These are phyloP conservation scores for Garra rufa DNA, from an alignment of 2,113 vertebrate species.

Conservation along the genomic window DNA sequence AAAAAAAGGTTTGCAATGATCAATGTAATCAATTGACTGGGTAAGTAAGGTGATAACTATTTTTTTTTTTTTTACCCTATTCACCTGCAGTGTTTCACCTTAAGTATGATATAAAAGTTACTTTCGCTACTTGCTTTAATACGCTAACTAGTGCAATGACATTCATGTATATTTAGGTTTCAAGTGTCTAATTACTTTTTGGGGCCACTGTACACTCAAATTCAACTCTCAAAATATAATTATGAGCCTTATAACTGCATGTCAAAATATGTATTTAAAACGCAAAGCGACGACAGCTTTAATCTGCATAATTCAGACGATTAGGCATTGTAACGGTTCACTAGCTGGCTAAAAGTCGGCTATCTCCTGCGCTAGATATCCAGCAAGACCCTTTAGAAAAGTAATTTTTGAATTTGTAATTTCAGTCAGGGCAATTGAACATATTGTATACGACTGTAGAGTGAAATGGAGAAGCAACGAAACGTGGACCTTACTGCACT, in stretches of 20 bases:
- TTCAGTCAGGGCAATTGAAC: conserved; percentile 53
- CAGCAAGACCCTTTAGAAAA: neutral
- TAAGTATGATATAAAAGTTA: neutral
- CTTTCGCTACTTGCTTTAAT: neutral
- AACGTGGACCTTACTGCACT: conserved; percentile 7
- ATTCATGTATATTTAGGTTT: conserved; percentile 2
- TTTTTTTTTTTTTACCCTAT: too few species aligned
- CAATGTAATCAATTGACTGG: too few species aligned
- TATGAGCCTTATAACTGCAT: neutral
- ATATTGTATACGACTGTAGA: conserved; percentile 43
- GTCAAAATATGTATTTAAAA: conserved; percentile 19
- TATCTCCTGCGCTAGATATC: conserved; percentile 23
- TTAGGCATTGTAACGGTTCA: conserved; percentile 31
- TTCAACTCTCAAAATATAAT: neutral
- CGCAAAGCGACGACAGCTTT: neutral
- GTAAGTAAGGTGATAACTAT: too few species aligned
- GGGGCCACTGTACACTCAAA: neutral
- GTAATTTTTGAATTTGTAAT: conserved; percentile 44
- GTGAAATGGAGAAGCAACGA: conserved; percentile 58
- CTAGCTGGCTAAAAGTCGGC: neutral
- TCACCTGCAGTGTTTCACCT: too few species aligned
- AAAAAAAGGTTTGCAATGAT: too few species aligned
- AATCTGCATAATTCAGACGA: neutral
- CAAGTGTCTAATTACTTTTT: conserved; percentile 7
- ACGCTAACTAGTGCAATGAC: neutral